Percentiles rank a stretch among this genome's conserved stretches.
Evolutionary conservation across 2,797 vertebrate species (phyloP).

Genomic region (Macropodus opercularis): DNA sequence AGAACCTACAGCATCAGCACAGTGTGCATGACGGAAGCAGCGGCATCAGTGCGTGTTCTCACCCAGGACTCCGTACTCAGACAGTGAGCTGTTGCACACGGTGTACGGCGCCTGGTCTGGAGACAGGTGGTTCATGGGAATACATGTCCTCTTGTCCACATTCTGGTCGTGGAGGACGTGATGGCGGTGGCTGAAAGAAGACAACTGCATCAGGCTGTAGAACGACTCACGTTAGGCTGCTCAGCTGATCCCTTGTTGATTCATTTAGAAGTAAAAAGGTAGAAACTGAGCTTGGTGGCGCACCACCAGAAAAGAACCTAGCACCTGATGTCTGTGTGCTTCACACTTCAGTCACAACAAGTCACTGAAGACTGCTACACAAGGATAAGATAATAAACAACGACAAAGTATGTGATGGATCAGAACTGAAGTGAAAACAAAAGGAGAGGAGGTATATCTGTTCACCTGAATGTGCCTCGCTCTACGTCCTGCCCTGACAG

Average conservation of each 20-base stretch:
- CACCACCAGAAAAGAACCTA: too few species aligned
- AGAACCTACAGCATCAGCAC: background rate
- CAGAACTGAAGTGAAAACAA: too few species aligned
- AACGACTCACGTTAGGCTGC: too few species aligned
- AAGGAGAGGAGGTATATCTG: background rate
- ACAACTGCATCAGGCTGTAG: constrained; percentile 22
- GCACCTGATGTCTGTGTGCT: too few species aligned
- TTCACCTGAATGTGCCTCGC: constrained; percentile 92
- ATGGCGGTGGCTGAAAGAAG: constrained; percentile 88
- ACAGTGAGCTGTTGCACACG: constrained; percentile 95
- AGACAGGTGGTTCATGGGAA: constrained; percentile 95
- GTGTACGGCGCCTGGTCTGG: constrained; percentile 94
- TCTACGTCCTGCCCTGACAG: constrained; percentile 96
- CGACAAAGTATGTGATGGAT: too few species aligned
- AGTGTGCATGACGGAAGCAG: background rate
- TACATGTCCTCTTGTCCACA: constrained; percentile 92
- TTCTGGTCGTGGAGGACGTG: constrained; percentile 96
- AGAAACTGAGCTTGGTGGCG: too few species aligned
- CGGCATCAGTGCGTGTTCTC: constrained; percentile 43
- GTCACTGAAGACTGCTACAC: too few species aligned
- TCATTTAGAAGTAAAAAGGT: too few species aligned
- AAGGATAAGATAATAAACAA: too few species aligned
- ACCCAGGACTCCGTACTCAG: constrained; percentile 94
- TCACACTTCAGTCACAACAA: too few species aligned
- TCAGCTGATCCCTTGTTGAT: too few species aligned